Evolutionary conservation across 2,888 invertebrate species (phyloP).

Genomic region (Agrilus biguttatus): DNA sequence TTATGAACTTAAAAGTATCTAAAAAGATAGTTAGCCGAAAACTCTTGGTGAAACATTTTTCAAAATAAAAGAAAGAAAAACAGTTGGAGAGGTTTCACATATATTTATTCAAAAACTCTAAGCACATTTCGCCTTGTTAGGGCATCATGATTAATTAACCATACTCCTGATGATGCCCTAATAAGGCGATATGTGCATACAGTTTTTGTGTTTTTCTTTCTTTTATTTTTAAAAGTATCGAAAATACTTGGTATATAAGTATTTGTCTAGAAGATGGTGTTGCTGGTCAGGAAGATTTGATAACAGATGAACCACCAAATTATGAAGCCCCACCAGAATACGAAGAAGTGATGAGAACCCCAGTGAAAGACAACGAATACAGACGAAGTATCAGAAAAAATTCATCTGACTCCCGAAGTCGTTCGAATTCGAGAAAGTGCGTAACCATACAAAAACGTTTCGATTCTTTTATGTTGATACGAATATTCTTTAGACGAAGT

Average conservation of each 20-base stretch:
- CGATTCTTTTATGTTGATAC: neutral
- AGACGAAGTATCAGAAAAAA: neutral
- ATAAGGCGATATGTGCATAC: too few species aligned
- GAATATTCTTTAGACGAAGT: neutral
- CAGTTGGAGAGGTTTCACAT: too few species aligned
- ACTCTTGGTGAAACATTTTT: too few species aligned
- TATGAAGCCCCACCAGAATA: constrained; percentile 62
- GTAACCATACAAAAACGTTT: neutral
- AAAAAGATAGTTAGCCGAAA: too few species aligned
- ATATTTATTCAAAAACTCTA: too few species aligned
- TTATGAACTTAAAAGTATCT: too few species aligned
- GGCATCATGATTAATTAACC: too few species aligned
- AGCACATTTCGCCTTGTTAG: too few species aligned
- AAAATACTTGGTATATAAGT: neutral
- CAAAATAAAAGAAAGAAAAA: too few species aligned
- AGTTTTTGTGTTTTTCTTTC: constrained; percentile 2
- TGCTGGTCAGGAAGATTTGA: constrained; percentile 30
- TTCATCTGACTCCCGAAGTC: neutral
- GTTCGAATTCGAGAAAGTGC: neutral
- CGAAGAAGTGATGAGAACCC: constrained; percentile 41
- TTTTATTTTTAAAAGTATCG: too few species aligned
- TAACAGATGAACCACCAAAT: constrained; percentile 46
- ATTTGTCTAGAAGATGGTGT: constrained; percentile 20
- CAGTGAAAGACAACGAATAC: neutral
- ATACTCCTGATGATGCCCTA: too few species aligned